phyloP scores from a whole-genome alignment of 2,797 vertebrate species.

The Anas capensis region DNA sequence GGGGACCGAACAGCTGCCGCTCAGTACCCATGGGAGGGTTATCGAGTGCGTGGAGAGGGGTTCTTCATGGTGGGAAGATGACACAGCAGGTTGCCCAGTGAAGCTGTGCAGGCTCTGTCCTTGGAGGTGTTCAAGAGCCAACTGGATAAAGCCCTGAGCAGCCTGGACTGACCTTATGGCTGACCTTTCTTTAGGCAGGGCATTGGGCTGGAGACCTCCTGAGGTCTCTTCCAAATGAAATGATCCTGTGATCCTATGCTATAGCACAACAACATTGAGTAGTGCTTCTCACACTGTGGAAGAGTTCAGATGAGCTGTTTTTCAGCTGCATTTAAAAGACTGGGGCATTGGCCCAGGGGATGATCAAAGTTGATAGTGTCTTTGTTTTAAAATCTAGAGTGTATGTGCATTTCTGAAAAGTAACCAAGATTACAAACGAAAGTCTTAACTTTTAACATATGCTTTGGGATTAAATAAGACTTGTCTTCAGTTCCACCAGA shows the following conservation, averaged over 20 bases:
- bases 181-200: not conserved
- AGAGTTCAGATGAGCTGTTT: not conserved
- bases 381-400: not conserved
- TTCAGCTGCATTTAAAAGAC: not conserved
- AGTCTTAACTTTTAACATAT: not conserved
- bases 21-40: not conserved
- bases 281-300: not conserved
- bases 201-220: not conserved
- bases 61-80: not conserved
- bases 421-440: not conserved
- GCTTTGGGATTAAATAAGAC: not conserved
- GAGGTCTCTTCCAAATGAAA: not conserved
- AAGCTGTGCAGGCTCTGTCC: not conserved
- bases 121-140: not conserved
- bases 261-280: not conserved
- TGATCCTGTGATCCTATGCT: not conserved
- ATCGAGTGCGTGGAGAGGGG: fast-evolving
- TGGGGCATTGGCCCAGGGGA: not conserved
- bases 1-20: not conserved
- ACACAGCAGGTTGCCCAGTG: not conserved
- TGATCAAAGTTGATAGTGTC: not conserved
- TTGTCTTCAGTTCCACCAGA: constrained; percentile 47
- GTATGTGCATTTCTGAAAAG: not conserved
- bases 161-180: not conserved
- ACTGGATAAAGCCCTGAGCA: not conserved